Conservation (phyloP, 2,797 vertebrate species). For the Galago senegalensis region DNA sequence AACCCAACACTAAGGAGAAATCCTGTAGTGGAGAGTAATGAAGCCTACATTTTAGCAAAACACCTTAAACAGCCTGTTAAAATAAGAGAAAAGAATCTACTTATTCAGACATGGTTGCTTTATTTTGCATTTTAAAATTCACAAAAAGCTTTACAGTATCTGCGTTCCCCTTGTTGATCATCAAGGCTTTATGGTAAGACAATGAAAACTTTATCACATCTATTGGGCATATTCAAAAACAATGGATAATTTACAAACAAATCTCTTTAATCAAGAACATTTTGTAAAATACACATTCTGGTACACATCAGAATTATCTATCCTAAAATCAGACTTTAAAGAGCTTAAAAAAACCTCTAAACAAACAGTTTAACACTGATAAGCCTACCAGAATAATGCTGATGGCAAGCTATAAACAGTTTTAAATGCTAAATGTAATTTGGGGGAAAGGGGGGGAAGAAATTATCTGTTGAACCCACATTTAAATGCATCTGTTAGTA, state of each 20-base stretch:
- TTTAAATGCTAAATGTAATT: slow-evolving; percentile 40
- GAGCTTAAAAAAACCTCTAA: slow-evolving; percentile 28
- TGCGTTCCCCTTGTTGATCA: slow-evolving; percentile 63
- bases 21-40: neutral
- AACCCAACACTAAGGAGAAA: neutral
- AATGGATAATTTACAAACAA: slow-evolving; percentile 69
- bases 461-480: slow-evolving; percentile 16
- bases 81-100: slow-evolving; percentile 50
- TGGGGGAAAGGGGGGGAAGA: neutral
- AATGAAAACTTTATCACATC: slow-evolving; percentile 75
- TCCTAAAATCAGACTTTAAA: slow-evolving; percentile 71
- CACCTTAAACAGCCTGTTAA: neutral
- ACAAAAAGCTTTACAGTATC: slow-evolving; percentile 76
- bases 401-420: slow-evolving; percentile 45
- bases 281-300: slow-evolving; percentile 79
- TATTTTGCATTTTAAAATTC: slow-evolving; percentile 80
- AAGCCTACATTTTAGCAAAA: slow-evolving; percentile 37
- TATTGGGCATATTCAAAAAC: slow-evolving; percentile 75
- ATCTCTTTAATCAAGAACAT: slow-evolving; percentile 67
- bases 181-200: slow-evolving; percentile 79
- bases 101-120: slow-evolving; percentile 72
- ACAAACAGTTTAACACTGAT: slow-evolving; percentile 69
- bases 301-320: slow-evolving; percentile 62
- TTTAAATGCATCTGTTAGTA: slow-evolving; percentile 65
- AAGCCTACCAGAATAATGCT: slow-evolving; percentile 56